Evolutionary conservation across 2,888 invertebrate species (phyloP), one percentile per base, ranked within the genome.

Genomic region (Amblyjoppa proteus): DNA sequence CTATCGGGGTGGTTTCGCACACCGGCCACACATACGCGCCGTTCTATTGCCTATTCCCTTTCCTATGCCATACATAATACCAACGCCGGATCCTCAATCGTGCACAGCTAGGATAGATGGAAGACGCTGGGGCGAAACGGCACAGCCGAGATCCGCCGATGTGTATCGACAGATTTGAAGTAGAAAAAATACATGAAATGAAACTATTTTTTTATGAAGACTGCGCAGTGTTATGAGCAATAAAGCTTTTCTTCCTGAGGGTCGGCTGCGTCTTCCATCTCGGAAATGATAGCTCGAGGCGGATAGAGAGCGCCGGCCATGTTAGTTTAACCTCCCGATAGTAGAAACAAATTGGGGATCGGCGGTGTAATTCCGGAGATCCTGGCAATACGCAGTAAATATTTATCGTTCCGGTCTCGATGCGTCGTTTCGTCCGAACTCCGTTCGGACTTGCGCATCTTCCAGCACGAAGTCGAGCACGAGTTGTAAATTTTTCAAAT

Each of bases 1-100:
- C 91, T 89, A 91, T 92, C 89, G 92, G 88, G 87, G 88, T 90
- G 89, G 89, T 91, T 92, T 91, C 89, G 85, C 89, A 89, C 88
- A 88, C 86, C 51, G 45, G 34, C 51, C 68, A 38, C 79, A 76
- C 56, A 76, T 76, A 76, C 34, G 53, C 20, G 38, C 13, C 11
- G 28, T 49, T 38, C 71, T 79, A 70, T 82, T 76, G 58, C 78
- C 74, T 75, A 79, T 83, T 85, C 45, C 76, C 66, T 82, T 85
- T 68, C 73, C 76, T 80, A 76, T 66, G 31, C 73, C 66, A 34
- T 71, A 49, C 49, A 83, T 41, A 75, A 75, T 71, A 41, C 34
- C 38, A 45, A 28, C 75, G n/a, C 11, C 9, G 3, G 38, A 61
- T 51, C 34, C 38, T 64, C 75, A n/a, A 58, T 64, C 75, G 49